phyloP scores from a whole-genome alignment of 2,113 vertebrate species.

The Hemiscyllium ocellatum region DNA sequence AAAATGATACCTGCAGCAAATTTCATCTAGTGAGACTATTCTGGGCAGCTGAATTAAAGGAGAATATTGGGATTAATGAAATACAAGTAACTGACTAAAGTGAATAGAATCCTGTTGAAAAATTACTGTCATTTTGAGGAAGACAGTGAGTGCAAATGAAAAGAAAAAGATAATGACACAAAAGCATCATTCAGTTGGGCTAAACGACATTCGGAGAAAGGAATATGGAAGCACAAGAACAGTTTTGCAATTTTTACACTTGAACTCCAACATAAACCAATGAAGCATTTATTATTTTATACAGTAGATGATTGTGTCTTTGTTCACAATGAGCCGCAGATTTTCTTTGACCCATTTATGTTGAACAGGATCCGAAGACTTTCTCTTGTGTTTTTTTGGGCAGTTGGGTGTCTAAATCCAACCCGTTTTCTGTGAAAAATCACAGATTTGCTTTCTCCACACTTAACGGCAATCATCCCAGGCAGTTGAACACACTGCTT shows the following conservation, averaged over 20 bases:
- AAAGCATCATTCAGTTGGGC: background rate
- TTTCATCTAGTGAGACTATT: background rate
- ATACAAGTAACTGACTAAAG: background rate
- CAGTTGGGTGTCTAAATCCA: background rate
- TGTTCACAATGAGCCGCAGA: background rate
- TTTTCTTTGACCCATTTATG: background rate
- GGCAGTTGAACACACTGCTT: background rate
- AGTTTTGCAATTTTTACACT: background rate
- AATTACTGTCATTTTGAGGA: background rate
- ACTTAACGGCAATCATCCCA: background rate
- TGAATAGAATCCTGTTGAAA: background rate
- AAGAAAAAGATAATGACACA: background rate
- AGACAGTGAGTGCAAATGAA: background rate
- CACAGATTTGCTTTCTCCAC: background rate
- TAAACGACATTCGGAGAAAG: background rate
- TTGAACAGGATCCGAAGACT: background rate
- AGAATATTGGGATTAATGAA: background rate
- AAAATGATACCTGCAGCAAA: background rate
- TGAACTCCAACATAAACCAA: background rate
- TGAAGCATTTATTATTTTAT: background rate
- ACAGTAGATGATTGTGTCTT: background rate
- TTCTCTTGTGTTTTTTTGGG: background rate
- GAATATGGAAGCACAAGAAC: background rate
- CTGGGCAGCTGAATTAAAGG: background rate
- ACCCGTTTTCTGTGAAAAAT: background rate